A percentile compares a stretch with the other conserved stretches of the same genome.
Conservation (phyloP, 2,888 invertebrate species). For the Melanophora roralis region DNA sequence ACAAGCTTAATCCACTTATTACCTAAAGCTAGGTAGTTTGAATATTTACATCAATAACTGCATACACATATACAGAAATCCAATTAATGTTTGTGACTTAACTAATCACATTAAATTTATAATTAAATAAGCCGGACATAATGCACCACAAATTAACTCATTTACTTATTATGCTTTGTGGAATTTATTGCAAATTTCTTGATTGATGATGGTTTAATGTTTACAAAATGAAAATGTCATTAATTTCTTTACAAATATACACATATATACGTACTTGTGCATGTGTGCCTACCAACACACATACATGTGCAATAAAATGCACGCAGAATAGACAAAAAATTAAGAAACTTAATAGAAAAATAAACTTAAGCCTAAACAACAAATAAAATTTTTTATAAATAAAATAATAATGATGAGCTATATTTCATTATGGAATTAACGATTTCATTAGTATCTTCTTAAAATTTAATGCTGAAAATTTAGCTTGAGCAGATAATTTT, state of each 20-base stretch:
- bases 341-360: too few species aligned
- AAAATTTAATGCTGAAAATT: too few species aligned
- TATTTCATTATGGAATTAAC: too few species aligned
- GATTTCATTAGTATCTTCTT: too few species aligned
- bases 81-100: conserved; percentile 16
- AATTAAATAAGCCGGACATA: conserved; percentile 15
- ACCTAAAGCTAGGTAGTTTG: too few species aligned
- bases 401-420: too few species aligned
- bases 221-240: not conserved
- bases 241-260: not conserved
- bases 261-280: not conserved
- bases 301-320: too few species aligned
- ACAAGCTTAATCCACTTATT: not conserved
- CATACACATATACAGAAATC: conserved; percentile 4
- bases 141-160: conserved; percentile 19
- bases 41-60: not conserved
- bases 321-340: too few species aligned
- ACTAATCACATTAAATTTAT: conserved; percentile 7
- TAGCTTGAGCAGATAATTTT: too few species aligned
- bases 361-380: too few species aligned
- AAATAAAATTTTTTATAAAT: too few species aligned
- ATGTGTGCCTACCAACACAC: too few species aligned
- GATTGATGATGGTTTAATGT: conserved; percentile 12
- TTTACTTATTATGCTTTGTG: conserved; percentile 9
- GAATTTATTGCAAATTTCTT: not conserved